Evolutionary conservation across 2,888 invertebrate genomes (phyloP).

Genomic region (Spatulosminthurus flaviceps): DNA sequence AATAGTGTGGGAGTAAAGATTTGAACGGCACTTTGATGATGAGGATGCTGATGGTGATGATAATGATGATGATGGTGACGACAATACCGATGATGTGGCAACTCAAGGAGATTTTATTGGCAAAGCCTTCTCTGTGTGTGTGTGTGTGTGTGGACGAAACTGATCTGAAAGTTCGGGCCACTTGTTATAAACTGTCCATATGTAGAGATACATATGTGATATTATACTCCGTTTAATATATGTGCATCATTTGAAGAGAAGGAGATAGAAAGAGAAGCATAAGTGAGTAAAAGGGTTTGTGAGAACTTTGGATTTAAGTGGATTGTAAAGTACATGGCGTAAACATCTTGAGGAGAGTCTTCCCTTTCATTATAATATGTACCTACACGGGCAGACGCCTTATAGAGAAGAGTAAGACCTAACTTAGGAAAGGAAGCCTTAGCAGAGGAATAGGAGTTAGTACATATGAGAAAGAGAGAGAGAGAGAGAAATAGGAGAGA

Average conservation of each 20-base stretch:
- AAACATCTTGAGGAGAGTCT: constrained; percentile 39
- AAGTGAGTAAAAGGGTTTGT: constrained; percentile 3
- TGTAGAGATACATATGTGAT: too few relatives aligned
- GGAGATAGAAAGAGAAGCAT: neutral
- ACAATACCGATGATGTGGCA: neutral
- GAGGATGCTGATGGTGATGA: neutral
- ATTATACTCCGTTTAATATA: too few relatives aligned
- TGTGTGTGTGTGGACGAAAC: neutral
- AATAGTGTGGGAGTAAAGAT: constrained; percentile 13
- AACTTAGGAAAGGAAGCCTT: too few relatives aligned
- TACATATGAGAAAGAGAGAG: too few relatives aligned
- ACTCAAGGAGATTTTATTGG: neutral
- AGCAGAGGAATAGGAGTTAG: too few relatives aligned
- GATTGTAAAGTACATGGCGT: constrained; percentile 41
- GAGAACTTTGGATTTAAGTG: constrained; percentile 20
- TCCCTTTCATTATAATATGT: constrained; percentile 29
- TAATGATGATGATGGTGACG: too few relatives aligned
- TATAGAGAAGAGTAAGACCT: too few relatives aligned
- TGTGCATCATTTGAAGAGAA: neutral
- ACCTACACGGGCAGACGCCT: neutral
- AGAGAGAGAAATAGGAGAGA: too few relatives aligned
- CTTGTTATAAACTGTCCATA: too few relatives aligned
- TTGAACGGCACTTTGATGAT: neutral
- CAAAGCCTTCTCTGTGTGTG: neutral
- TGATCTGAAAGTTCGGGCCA: too few relatives aligned